A percentile compares a stretch with the other conserved stretches of the same genome.
Conservation (phyloP, 2,888 invertebrate genomes). For the Dryocosmus kuriphilus region DNA sequence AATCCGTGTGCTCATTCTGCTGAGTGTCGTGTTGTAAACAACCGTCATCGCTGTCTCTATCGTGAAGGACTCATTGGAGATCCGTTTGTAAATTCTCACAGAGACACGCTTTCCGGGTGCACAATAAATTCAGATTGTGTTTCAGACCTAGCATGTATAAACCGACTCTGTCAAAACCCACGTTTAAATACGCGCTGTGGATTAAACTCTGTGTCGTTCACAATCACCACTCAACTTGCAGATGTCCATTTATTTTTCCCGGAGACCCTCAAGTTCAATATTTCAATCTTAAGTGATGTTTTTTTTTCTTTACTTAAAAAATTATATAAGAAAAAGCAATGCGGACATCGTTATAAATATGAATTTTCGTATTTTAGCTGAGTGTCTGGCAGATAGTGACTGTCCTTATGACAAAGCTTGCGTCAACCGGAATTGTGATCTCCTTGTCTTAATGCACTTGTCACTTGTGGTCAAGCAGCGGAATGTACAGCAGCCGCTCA, state of each 20-base stretch:
- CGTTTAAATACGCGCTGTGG: slow-evolving; percentile 91
- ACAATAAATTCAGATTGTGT: slow-evolving; percentile 87
- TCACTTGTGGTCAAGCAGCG: slow-evolving; percentile 89
- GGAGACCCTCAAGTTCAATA: slow-evolving; percentile 93
- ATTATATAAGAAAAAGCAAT: neutral
- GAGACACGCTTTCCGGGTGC: slow-evolving; percentile 83
- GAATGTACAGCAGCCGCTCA: slow-evolving; percentile 88
- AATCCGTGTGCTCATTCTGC: slow-evolving; percentile 89
- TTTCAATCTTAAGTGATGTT: slow-evolving; percentile 86
- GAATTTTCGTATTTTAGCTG: slow-evolving; percentile 80
- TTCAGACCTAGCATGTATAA: slow-evolving; percentile 88
- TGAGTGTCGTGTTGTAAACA: slow-evolving; percentile 86
- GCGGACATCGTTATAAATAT: slow-evolving; percentile 1
- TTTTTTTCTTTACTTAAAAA: neutral
- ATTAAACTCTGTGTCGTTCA: slow-evolving; percentile 86
- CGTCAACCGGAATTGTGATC: slow-evolving; percentile 87
- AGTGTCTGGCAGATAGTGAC: slow-evolving; percentile 87
- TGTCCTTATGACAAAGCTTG: slow-evolving; percentile 93
- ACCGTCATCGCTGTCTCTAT: slow-evolving; percentile 88
- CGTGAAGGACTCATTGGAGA: slow-evolving; percentile 87
- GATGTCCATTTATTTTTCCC: slow-evolving; percentile 90
- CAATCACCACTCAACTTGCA: slow-evolving; percentile 89
- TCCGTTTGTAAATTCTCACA: slow-evolving; percentile 88
- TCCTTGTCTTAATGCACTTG: slow-evolving; percentile 84
- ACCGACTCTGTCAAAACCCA: slow-evolving; percentile 88